Base-by-base conservation (phyloP, 2,888 invertebrate genomes). In the Andrena camellia region DNA sequence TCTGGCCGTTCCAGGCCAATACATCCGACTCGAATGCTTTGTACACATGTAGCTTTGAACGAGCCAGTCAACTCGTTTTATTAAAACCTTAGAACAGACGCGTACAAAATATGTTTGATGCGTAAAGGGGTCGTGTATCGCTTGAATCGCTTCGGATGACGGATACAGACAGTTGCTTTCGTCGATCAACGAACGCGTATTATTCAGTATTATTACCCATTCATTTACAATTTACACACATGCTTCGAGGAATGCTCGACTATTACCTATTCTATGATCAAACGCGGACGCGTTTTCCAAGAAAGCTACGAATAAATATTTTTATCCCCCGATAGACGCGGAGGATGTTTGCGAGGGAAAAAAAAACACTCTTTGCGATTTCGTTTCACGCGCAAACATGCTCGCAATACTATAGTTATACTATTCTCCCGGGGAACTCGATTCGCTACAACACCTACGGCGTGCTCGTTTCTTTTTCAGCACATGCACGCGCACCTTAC, bases 361-460 rank as follows among this genome's bases (percentile, higher is more conserved):
- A 1, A 10, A 26, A 20, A 26, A 13, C 57, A 4, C 54, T 8
- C n/a, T 17, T 4, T 26, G 13, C 68, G 1, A 57, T 26, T 35
- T 23, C 42, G 26, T 42, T 10, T 60, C 52, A 2, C 62, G 20
- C 2, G 23, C 17, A 29, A 57, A 5, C 23, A 29, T 42, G n/a
- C 33, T 20, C 20, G n/a, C 64, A 7, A 83, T 74, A 79, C 17
- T 42, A 17, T 5, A 17, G 17, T 17, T 71, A 82, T 71, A 82
- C 84, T 86, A 81, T 78, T 81, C 84, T 85, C 88, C 79, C 81
- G 78, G 74, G 23, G 72, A 69, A 67, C 57, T 72, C 50, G 63
- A 64, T 81, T 67, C 66, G 77, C 54, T 81, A 50, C 52, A 20
- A 62, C 72, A 60, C 31, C 31, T 63, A 57, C 42, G 42, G 42